Base-by-base conservation (phyloP, 2,888 invertebrate genomes). In the Mechanitis mazaeus region DNA sequence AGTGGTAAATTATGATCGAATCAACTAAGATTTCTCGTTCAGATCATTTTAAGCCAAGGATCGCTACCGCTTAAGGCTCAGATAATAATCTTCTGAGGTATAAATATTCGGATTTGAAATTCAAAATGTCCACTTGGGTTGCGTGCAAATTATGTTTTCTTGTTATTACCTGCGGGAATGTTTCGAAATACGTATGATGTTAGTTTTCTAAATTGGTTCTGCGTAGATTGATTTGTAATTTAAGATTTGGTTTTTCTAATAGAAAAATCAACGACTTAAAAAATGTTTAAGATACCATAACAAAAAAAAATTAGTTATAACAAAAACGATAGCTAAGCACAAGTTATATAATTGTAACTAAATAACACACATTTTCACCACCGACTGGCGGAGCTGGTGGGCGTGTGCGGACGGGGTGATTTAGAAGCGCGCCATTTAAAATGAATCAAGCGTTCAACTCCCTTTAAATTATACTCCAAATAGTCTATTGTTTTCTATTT, bases 1-100 rank as follows among this genome's bases (percentile, higher is more conserved):
- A 80, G 80, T 80, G 79, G 80, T 86, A 84, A 85, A 82, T 84
- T 83, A 84, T 80, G 81, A 82, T 80, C 74, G 77, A 79, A 82
- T 79, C 77, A 80, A 75, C 76, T 74, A 75, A 77, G 78, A 81
- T 83, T 82, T 81, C 76, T 78, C 74, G 72, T 71, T 75, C 73
- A 74, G 76, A 81, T 81, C 79, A 77, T 79, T 81, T 76, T 72
- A 68, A 69, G 68, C 65, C 56, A 63, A 71, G 71, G 74, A 73
- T 73, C 75, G 65, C 72, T 72, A 67, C 68, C 60, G 69, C 71
- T 64, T 69, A 64, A 70, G 66, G 66, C 68, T 66, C 65, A 75
- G 81, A 83, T 84, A 82, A 75, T 75, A 73, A 84, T 84, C 83
- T 64, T 68, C 72, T 58, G 69, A 69, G 71, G 76, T 74, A 80